Percentiles rank a stretch among this genome's conserved stretches.
Evolutionary conservation across 2,797 vertebrate genomes (phyloP).

Genomic region (Sebastiscus tertius): DNA sequence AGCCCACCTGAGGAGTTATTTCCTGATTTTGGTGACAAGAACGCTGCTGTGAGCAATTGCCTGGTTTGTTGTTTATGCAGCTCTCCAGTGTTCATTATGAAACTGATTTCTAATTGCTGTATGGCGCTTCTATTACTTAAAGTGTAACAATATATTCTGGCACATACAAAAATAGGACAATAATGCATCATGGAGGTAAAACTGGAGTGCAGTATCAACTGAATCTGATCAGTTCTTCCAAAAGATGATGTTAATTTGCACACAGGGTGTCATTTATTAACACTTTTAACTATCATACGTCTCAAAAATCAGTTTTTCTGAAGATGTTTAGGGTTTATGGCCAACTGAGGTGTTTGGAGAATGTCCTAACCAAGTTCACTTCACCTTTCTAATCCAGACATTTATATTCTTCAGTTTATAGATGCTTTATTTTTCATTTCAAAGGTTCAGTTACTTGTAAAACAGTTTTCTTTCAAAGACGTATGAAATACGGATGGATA

Average conservation of each 20-base stretch:
- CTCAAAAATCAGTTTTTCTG: conserved; percentile 4
- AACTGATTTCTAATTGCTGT: not conserved
- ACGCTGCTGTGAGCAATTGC: not conserved
- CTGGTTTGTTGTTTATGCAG: not conserved
- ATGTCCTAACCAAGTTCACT: not conserved
- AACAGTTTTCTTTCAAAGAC: not conserved
- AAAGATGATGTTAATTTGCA: not conserved
- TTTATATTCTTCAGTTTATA: not conserved
- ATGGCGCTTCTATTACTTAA: not conserved
- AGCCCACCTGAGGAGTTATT: conserved; percentile 1
- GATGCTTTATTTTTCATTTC: not conserved
- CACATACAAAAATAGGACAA: not conserved
- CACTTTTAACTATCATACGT: not conserved
- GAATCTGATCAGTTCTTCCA: not conserved
- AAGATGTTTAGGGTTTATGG: not conserved
- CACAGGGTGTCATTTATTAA: not conserved
- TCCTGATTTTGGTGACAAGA: conserved; percentile 4
- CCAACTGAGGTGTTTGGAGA: not conserved
- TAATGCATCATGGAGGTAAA: not conserved
- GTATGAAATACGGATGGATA: not conserved
- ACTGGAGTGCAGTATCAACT: no score
- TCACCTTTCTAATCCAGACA: not conserved
- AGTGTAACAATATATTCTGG: not conserved
- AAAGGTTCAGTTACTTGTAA: not conserved
- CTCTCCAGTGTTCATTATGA: not conserved